Evolutionary conservation across 2,797 vertebrate genomes (phyloP), one percentile per base, ranked within the genome.

Genomic region (Notoglanidium macrostoma): DNA sequence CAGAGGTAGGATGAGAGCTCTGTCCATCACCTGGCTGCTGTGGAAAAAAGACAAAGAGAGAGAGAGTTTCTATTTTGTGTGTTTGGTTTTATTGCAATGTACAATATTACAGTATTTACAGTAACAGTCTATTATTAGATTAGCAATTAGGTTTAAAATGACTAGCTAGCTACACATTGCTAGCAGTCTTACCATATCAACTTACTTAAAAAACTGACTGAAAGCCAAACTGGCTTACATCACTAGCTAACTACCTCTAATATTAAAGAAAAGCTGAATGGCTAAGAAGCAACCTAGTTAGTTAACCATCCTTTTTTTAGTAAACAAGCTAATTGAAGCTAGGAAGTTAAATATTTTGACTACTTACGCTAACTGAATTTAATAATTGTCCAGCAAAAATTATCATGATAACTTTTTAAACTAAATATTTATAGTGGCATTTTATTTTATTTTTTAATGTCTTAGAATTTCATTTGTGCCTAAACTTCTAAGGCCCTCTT

Each of bases 1-100:
- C 92, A 0, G 90, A 92, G 11, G 85, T 23, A 73, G 93, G 95
- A 87, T 95, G 97, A 32, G 96, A 91, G 85, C 91, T 92, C 86
- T 91, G 93, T 4, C 95, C 95, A 76, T 97, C 97, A 26, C 95
- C 91, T 1, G 94, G 93, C 91, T 96, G 94, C 97, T 98, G 91
- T 15, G 80, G 80, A 11, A 35, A 21, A 17, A 1, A 44, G 8
- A 29, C n/a, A 19, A 9, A 79, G 26, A 77, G 17, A 67, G 54
- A 7, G 1, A 29, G n/a, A 11, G 17, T 23, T 63, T 61, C 21
- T 44, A 3, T 7, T 61, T 21, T 76, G 11, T 44, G 72, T 29
- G 44, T 49, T 26, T 49, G 44, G 10, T 49, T 49, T 49, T 74
- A 11, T 26, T 44, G 15, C 17, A 57, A 55, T 9, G 57, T 57